Evolutionary conservation across 2,113 vertebrate species (phyloP).

Genomic region (Cranoglanis bouderius): DNA sequence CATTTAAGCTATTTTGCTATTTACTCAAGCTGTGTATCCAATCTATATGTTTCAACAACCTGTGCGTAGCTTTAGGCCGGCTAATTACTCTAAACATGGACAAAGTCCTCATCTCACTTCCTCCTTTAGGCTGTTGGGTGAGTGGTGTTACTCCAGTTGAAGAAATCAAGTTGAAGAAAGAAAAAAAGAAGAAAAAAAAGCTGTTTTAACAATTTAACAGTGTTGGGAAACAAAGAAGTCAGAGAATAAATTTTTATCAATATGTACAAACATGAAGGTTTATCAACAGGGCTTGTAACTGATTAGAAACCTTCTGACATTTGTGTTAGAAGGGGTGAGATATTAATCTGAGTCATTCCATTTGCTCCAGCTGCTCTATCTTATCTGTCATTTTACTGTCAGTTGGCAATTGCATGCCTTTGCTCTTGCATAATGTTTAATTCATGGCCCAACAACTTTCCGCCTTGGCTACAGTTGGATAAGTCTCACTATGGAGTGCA

Average conservation of each 20-base stretch:
- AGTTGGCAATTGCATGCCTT: slow-evolving; percentile 16
- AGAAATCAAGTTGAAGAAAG: not conserved
- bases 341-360: not conserved
- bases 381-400: slow-evolving; percentile 44
- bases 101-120: not conserved
- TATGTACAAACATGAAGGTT: not conserved
- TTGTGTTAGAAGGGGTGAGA: not conserved
- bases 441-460: not conserved
- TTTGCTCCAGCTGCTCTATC: slow-evolving; percentile 29
- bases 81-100: not conserved
- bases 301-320: slow-evolving; percentile 3
- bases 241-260: not conserved
- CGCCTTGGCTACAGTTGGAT: not conserved
- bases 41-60: not conserved
- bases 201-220: not conserved
- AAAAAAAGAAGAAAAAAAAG: not conserved
- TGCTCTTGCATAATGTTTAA: slow-evolving; percentile 13
- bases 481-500: slow-evolving; percentile 35
- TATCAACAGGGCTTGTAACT: not conserved
- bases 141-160: not conserved
- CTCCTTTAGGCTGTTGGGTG: not conserved
- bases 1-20: not conserved
- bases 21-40: not conserved
- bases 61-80: not conserved
- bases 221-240: not conserved